Percentiles rank a stretch among this genome's conserved stretches.
phyloP scores from a whole-genome alignment of 2,888 invertebrate genomes.

The Balanococcus diminutus region DNA sequence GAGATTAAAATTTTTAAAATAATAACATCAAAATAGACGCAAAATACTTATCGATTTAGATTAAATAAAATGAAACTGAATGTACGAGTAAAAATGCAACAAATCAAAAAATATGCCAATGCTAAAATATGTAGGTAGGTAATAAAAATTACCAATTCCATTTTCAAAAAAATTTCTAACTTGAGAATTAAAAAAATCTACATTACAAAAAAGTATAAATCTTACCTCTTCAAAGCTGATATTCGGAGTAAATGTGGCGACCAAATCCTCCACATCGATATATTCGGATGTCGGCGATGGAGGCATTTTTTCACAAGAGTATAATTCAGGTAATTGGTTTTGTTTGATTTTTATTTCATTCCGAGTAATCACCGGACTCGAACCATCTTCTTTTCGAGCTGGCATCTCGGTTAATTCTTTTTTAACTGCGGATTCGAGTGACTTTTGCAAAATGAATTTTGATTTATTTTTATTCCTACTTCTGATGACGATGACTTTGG shows the following conservation, averaged over 20 bases:
- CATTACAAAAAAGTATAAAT: not conserved
- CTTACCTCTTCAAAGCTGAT: constrained; percentile 1
- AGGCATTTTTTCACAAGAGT: not conserved
- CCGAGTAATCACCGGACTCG: not conserved
- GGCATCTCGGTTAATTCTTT: not conserved
- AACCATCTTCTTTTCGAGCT: not conserved
- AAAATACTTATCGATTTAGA: no score
- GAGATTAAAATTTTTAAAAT: no score
- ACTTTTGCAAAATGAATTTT: not conserved
- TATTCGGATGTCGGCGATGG: constrained; percentile 3
- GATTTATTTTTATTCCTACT: not conserved
- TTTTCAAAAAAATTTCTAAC: no score
- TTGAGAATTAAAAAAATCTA: not conserved
- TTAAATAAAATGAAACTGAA: not conserved
- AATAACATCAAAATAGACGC: no score
- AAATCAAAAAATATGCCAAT: no score
- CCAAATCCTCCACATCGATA: not conserved
- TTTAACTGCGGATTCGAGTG: not conserved
- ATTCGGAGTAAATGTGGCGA: not conserved
- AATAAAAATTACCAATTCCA: no score
- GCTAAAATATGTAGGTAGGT: no score
- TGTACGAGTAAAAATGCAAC: not conserved
- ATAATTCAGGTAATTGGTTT: not conserved
- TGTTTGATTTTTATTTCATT: not conserved
- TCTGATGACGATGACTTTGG: constrained; percentile 2